A percentile compares a stretch with the other conserved stretches of the same genome.
phyloP scores from a whole-genome alignment of 2,888 invertebrate genomes.

The Agrotis puta region DNA sequence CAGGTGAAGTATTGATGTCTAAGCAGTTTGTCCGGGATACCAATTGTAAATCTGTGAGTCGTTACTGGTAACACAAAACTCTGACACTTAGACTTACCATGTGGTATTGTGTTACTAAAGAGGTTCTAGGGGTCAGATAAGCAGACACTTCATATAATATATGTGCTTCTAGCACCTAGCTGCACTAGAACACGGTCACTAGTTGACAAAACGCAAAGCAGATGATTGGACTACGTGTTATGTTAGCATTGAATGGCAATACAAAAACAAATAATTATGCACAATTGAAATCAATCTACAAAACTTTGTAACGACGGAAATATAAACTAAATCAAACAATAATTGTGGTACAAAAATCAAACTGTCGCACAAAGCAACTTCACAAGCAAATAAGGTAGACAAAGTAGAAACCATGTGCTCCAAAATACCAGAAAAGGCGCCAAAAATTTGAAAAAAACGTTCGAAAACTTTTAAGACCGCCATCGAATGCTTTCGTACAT shows the following conservation, averaged over 20 bases:
- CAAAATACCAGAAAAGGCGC: conserved; percentile 31
- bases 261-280: neutral
- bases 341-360: neutral
- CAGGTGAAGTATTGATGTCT: neutral
- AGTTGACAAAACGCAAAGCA: neutral
- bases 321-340: neutral
- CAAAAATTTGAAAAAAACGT: conserved; percentile 41
- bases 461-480: conserved; percentile 55
- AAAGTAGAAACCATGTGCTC: neutral
- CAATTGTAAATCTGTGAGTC: neutral
- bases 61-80: conserved; percentile 7
- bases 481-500: conserved; percentile 63
- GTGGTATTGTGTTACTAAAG: neutral
- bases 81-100: neutral
- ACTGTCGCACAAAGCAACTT: neutral
- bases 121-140: neutral
- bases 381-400: neutral
- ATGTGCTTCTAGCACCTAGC: neutral
- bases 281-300: neutral
- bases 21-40: neutral
- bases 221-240: neutral
- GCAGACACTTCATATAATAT: neutral
- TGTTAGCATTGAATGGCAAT: neutral
- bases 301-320: neutral
- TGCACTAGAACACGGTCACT: neutral